phyloP scores from a whole-genome alignment of 2,797 vertebrate genomes.

The Glyptemys insculpta region DNA sequence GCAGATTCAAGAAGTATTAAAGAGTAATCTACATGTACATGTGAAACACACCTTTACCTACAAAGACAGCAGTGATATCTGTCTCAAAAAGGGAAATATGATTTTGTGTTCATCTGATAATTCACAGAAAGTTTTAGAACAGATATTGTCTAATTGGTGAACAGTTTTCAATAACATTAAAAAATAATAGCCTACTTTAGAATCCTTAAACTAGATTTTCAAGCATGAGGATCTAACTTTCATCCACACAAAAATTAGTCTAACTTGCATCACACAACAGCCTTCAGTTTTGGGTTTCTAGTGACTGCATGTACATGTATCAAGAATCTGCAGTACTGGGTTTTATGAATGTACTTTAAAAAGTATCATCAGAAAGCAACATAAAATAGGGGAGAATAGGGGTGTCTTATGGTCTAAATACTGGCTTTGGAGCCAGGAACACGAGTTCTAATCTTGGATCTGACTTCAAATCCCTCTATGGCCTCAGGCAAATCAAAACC shows the following conservation, averaged over 20 bases:
- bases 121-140: constrained; percentile 26
- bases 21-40: not conserved
- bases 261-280: not conserved
- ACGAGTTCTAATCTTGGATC: not conserved
- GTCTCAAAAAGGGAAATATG: constrained; percentile 14
- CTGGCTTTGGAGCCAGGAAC: not conserved
- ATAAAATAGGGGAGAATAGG: not conserved
- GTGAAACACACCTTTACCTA: not conserved
- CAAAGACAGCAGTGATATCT: constrained; percentile 20
- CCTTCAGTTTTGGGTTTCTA: not conserved
- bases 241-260: not conserved
- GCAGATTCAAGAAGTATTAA: constrained; percentile 75
- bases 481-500: not conserved
- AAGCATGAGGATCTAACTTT: not conserved
- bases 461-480: not conserved
- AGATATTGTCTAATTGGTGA: not conserved
- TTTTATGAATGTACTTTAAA: not conserved
- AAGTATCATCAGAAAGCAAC: not conserved
- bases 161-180: not conserved
- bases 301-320: not conserved
- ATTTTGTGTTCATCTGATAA: not conserved
- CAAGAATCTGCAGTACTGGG: not conserved
- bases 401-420: not conserved
- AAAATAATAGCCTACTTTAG: not conserved
- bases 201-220: not conserved